A percentile compares a stretch with the other conserved stretches of the same genome.
Evolutionary conservation across 2,797 vertebrate genomes (phyloP).

Genomic region (Lemur catta): DNA sequence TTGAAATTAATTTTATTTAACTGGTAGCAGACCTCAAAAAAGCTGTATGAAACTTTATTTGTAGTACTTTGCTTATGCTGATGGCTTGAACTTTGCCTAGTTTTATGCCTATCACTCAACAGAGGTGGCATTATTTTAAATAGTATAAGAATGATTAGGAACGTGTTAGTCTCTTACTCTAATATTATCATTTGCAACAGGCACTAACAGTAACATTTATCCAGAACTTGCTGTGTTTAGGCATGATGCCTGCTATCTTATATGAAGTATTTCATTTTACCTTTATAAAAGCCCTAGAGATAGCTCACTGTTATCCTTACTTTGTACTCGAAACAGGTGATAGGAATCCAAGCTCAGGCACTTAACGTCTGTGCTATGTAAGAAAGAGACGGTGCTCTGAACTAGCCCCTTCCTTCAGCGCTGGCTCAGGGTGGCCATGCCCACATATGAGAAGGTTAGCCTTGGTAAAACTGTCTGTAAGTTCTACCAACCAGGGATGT

Average conservation of each 20-base stretch:
- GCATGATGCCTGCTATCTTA: neutral
- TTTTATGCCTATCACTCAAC: neutral
- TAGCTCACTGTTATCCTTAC: neutral
- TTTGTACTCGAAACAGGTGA: neutral
- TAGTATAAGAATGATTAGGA: neutral
- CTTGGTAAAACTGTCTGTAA: neutral
- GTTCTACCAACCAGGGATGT: neutral
- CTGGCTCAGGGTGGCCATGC: neutral
- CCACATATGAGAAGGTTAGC: neutral
- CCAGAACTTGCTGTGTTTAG: neutral
- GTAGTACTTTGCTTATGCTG: neutral
- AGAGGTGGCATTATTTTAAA: neutral
- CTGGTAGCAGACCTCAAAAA: slow-evolving; percentile 4
- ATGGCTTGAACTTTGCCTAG: neutral
- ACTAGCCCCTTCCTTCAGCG: neutral
- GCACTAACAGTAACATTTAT: neutral
- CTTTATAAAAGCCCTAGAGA: neutral
- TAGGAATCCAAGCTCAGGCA: neutral
- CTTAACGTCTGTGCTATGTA: neutral
- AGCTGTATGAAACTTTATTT: neutral
- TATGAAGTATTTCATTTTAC: neutral
- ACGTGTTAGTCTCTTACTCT: neutral
- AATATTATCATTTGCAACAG: neutral
- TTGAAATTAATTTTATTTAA: neutral
- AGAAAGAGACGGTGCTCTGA: neutral